Conservation (phyloP, 2,113 vertebrate genomes). For the Ameiurus melas region DNA sequence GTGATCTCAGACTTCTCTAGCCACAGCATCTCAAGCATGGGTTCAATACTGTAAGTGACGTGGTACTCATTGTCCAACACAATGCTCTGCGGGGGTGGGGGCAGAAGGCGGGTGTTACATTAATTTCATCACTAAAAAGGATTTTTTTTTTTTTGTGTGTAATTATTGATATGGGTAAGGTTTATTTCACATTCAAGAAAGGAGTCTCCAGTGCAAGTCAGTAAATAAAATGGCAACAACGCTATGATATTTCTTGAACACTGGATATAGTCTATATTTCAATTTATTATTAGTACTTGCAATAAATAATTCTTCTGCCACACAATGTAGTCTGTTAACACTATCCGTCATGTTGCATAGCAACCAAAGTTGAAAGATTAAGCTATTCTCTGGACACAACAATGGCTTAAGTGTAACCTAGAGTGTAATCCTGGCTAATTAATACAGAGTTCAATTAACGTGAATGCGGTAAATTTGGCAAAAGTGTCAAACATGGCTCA, state of each 20-base stretch:
- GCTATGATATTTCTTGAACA: neutral
- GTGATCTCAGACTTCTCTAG: slow-evolving; percentile 60
- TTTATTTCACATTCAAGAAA: neutral
- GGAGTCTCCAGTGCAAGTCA: neutral
- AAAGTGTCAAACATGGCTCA: neutral
- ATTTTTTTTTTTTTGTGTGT: too few relatives aligned
- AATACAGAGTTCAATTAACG: neutral
- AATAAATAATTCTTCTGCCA: neutral
- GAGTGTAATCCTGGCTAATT: neutral
- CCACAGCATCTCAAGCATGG: slow-evolving; percentile 74
- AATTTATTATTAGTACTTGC: too few relatives aligned
- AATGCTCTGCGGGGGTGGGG: slow-evolving; percentile 58
- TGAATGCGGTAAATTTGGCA: neutral
- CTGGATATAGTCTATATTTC: too few relatives aligned
- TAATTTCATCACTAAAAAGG: neutral
- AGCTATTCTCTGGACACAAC: neutral
- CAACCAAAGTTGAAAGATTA: neutral
- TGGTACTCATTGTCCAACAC: slow-evolving; percentile 57
- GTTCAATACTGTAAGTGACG: slow-evolving; percentile 63
- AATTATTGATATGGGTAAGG: neutral
- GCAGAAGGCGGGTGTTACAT: neutral
- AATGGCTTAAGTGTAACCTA: neutral
- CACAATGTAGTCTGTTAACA: neutral
- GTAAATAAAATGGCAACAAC: neutral
- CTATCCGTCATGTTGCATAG: too few relatives aligned